Evolutionary conservation across 2,797 vertebrate genomes (phyloP).

Genomic region (Thunnus albacares): DNA sequence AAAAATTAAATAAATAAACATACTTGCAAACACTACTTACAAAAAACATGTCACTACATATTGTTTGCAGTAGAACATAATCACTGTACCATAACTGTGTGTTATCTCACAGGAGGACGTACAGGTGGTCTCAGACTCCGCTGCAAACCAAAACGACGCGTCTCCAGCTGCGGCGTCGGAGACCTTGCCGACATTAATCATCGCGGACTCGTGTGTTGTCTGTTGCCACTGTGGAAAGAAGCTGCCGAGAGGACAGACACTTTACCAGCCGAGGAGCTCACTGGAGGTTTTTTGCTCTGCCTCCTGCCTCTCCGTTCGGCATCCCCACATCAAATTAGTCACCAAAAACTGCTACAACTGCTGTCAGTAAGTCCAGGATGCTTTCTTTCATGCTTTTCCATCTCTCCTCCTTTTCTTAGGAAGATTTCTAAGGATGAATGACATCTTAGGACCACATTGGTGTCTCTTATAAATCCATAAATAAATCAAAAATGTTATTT

Average conservation of each 20-base stretch:
- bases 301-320: slow-evolving; percentile 83
- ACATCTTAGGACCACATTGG: too few relatives aligned
- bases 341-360: slow-evolving; percentile 92
- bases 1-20: too few relatives aligned
- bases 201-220: slow-evolving; percentile 47
- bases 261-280: slow-evolving; percentile 90
- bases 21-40: too few relatives aligned
- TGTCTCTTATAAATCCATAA: too few relatives aligned
- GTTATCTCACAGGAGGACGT: slow-evolving; percentile 85
- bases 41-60: too few relatives aligned
- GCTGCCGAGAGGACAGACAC: slow-evolving; percentile 88
- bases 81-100: background rate
- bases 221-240: slow-evolving; percentile 91
- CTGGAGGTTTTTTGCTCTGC: slow-evolving; percentile 92
- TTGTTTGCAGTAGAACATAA: too few relatives aligned
- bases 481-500: too few relatives aligned
- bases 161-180: background rate
- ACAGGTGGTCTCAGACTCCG: slow-evolving; percentile 90
- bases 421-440: background rate
- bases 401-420: background rate
- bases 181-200: slow-evolving; percentile 64
- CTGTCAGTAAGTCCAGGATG: slow-evolving; percentile 85
- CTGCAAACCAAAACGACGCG: slow-evolving; percentile 83
- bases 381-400: background rate
- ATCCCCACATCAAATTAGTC: slow-evolving; percentile 8